phyloP scores from a whole-genome alignment of 2,113 vertebrate genomes.

The Strix uralensis region DNA sequence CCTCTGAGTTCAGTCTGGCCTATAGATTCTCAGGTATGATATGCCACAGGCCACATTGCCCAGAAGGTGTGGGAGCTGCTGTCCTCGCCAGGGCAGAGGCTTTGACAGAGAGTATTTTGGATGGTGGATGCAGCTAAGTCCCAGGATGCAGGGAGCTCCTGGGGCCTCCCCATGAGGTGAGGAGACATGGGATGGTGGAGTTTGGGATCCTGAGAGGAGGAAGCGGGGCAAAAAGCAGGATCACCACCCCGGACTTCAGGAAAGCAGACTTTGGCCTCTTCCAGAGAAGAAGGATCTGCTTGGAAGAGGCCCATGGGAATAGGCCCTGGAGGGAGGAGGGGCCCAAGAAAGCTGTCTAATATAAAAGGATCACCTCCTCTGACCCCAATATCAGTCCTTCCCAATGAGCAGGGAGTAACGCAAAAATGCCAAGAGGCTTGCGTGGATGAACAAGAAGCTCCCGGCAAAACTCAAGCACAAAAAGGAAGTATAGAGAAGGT shows the following conservation, averaged over 20 bases:
- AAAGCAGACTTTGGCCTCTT: neutral
- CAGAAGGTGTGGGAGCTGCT: neutral
- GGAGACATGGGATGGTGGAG: neutral
- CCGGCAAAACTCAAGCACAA: neutral
- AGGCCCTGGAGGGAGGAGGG: neutral
- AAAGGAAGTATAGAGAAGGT: neutral
- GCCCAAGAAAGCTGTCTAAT: neutral
- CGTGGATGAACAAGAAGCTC: neutral
- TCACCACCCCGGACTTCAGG: neutral
- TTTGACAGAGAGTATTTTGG: neutral
- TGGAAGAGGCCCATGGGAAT: neutral
- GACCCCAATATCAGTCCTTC: accelerated
- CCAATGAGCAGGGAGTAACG: neutral
- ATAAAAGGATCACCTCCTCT: neutral
- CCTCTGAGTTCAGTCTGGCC: neutral
- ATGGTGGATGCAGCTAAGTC: neutral
- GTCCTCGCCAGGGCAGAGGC: neutral
- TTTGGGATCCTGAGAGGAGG: neutral
- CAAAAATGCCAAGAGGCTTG: neutral
- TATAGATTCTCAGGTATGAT: neutral
- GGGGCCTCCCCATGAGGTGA: neutral
- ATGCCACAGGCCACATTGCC: neutral
- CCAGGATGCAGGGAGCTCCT: neutral
- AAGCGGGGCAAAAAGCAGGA: neutral
- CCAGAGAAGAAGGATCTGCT: neutral